Conservation (phyloP, 2,797 vertebrate species). For the Lemur catta region DNA sequence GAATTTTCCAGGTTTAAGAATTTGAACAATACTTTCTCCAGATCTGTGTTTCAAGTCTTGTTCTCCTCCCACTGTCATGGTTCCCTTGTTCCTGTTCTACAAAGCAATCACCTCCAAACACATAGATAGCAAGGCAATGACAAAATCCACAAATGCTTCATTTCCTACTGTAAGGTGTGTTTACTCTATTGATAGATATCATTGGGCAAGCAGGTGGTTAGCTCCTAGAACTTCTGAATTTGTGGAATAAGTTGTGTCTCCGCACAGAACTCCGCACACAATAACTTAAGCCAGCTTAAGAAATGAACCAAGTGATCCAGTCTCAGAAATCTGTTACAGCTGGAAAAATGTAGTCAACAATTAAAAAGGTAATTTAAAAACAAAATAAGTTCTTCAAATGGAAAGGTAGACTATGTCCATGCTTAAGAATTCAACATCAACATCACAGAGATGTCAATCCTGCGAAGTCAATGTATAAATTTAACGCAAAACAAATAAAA, state of each 20-base stretch:
- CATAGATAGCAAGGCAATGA: neutral
- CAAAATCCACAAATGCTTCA: neutral
- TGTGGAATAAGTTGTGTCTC: neutral
- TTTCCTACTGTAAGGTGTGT: neutral
- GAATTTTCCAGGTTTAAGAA: neutral
- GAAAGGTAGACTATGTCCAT: neutral
- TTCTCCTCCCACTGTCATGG: neutral
- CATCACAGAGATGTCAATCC: constrained; percentile 16
- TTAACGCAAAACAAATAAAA: constrained; percentile 44
- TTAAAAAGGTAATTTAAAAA: constrained; percentile 42
- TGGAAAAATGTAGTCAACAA: constrained; percentile 37
- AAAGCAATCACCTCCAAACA: neutral
- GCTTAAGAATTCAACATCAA: neutral
- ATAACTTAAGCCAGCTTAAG: neutral
- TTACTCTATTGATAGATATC: neutral
- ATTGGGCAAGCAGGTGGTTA: neutral
- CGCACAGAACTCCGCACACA: neutral
- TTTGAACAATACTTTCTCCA: neutral
- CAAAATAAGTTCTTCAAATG: neutral
- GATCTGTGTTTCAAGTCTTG: neutral
- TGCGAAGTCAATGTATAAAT: constrained; percentile 43
- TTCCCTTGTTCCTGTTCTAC: neutral
- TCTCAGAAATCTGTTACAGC: constrained; percentile 11
- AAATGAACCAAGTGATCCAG: neutral
- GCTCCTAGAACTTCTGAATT: neutral